phyloP scores from a whole-genome alignment of 2,797 vertebrate species.

The Sebastes nivosus region DNA sequence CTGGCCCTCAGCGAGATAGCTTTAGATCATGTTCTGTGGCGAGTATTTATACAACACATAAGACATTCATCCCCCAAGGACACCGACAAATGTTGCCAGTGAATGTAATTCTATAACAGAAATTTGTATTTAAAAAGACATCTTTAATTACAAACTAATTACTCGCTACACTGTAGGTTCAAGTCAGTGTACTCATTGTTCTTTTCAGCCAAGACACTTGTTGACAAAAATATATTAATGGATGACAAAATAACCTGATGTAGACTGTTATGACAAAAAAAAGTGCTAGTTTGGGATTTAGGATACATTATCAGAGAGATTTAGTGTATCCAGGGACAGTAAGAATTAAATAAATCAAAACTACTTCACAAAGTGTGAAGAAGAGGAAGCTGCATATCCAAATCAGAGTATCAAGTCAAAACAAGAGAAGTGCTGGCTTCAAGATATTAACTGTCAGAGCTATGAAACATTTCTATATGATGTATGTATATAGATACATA shows the following conservation, averaged over 20 bases:
- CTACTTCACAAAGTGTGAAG: neutral
- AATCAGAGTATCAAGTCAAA: slow-evolving; percentile 1
- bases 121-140: neutral
- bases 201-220: neutral
- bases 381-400: neutral
- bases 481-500: too few relatives aligned
- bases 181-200: neutral
- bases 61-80: neutral
- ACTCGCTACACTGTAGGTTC: neutral
- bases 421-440: neutral
- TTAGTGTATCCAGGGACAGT: neutral
- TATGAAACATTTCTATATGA: neutral
- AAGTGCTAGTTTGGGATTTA: neutral
- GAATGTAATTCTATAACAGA: neutral
- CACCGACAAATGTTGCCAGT: neutral
- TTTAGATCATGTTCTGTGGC: neutral
- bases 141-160: neutral
- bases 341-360: neutral
- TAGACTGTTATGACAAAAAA: neutral
- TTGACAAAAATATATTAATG: neutral
- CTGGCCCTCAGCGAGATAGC: neutral
- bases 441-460: neutral
- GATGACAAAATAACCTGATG: neutral
- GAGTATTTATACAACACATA: neutral
- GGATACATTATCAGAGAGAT: neutral